Percentiles rank a stretch among this genome's conserved stretches.
phyloP scores from a whole-genome alignment of 2,113 vertebrate species.

The Cryptomyrus ogoouensis region DNA sequence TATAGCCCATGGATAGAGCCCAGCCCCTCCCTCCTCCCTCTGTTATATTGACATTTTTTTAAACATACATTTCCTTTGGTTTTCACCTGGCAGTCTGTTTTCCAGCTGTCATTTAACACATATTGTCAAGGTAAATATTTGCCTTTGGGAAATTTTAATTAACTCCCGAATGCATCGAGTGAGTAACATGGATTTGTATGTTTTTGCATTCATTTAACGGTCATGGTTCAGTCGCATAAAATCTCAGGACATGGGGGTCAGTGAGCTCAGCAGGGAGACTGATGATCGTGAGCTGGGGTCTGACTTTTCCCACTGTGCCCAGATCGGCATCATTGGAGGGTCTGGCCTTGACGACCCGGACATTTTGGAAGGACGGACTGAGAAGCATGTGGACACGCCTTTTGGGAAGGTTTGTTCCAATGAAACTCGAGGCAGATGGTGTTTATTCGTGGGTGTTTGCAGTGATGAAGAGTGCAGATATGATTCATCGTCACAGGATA shows the following conservation, averaged over 20 bases:
- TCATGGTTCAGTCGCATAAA: background rate
- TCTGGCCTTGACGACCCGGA: constrained; percentile 91
- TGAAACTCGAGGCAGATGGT: background rate
- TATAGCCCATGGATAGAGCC: background rate
- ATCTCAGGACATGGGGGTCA: background rate
- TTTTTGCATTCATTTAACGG: background rate
- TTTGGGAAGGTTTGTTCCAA: constrained; percentile 79
- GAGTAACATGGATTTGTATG: background rate
- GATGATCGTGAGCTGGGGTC: background rate
- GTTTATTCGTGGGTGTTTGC: background rate
- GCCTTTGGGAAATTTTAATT: background rate
- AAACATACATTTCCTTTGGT: background rate
- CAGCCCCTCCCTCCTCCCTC: background rate
- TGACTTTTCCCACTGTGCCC: background rate
- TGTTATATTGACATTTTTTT: background rate
- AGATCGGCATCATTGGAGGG: constrained; percentile 96
- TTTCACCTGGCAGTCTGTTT: background rate
- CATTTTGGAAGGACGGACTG: constrained; percentile 86
- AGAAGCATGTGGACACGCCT: constrained; percentile 87
- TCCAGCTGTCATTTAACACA: background rate
- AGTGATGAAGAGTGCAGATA: background rate
- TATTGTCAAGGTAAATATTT: background rate
- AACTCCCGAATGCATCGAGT: background rate
- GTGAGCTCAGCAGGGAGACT: background rate
- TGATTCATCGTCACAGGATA: background rate